Conservation (phyloP, 2,888 invertebrate genomes). For the Lasioglossum figueresi region DNA sequence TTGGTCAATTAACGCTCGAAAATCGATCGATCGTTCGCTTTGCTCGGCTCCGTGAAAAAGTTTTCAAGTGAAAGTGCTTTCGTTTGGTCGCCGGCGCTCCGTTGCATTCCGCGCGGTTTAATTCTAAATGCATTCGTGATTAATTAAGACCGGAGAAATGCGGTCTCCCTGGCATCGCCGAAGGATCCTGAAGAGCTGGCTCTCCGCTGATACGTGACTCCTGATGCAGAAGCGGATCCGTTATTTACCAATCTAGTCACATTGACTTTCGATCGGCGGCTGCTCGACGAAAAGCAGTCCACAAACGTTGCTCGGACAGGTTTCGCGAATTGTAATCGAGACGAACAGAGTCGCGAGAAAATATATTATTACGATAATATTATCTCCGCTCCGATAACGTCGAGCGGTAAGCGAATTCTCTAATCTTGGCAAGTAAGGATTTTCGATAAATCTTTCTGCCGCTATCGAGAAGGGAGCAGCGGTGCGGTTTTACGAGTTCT, state of each 20-base stretch:
- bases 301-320: conserved; percentile 24
- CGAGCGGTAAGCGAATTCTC: conserved; percentile 28
- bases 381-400: conserved; percentile 44
- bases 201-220: conserved; percentile 18
- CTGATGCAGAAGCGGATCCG: conserved; percentile 35
- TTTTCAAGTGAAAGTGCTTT: conserved; percentile 54
- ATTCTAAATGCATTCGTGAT: conserved; percentile 53
- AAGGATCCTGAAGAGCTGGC: conserved; percentile 44
- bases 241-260: conserved; percentile 63
- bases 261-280: conserved; percentile 49
- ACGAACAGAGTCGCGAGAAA: conserved; percentile 14
- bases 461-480: not conserved
- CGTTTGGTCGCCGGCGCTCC: conserved; percentile 32
- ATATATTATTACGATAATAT: conserved; percentile 48
- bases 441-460: conserved; percentile 22
- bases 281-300: conserved; percentile 14
- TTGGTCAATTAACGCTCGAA: conserved; percentile 44
- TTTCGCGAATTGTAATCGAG: conserved; percentile 4
- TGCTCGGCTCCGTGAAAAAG: conserved; percentile 5
- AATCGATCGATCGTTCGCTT: conserved; percentile 29
- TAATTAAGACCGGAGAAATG: conserved; percentile 57
- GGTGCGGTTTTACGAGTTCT: not conserved
- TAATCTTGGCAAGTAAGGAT: conserved; percentile 23
- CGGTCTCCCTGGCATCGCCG: conserved; percentile 35
- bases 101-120: conserved; percentile 44